phyloP scores from a whole-genome alignment of 2,113 vertebrate genomes.

The Oenanthe oenanthe region DNA sequence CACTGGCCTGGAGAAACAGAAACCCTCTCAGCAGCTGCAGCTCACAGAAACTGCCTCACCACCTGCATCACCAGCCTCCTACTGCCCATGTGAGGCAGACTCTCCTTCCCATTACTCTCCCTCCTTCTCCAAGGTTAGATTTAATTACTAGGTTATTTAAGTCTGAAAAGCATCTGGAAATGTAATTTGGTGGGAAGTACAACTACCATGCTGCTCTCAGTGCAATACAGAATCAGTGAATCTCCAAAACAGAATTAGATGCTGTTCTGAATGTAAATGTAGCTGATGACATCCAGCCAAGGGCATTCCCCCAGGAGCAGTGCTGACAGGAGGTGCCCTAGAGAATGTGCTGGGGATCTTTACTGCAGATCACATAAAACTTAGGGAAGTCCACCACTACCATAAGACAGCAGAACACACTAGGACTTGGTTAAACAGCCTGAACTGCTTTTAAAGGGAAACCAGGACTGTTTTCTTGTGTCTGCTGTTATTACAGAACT shows the following conservation, averaged over 20 bases:
- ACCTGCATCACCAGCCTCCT: background rate
- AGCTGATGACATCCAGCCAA: background rate
- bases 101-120: background rate
- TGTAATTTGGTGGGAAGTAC: background rate
- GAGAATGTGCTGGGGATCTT: background rate
- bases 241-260: background rate
- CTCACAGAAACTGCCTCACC: background rate
- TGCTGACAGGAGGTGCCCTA: background rate
- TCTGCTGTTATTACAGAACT: background rate
- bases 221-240: background rate
- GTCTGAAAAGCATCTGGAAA: background rate
- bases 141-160: background rate
- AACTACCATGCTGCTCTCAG: background rate
- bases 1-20: background rate
- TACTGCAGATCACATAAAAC: background rate
- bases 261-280: background rate
- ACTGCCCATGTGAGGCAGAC: background rate
- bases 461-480: background rate
- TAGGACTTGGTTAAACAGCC: background rate
- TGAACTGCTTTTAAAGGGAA: background rate
- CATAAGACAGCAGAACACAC: background rate
- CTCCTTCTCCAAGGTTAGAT: background rate
- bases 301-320: background rate
- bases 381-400: background rate
- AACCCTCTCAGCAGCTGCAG: fast-evolving